These are phyloP conservation scores for Cyprinodon brontotheroides DNA, from an alignment of 2,113 vertebrate species.

Conservation along the genomic window DNA sequence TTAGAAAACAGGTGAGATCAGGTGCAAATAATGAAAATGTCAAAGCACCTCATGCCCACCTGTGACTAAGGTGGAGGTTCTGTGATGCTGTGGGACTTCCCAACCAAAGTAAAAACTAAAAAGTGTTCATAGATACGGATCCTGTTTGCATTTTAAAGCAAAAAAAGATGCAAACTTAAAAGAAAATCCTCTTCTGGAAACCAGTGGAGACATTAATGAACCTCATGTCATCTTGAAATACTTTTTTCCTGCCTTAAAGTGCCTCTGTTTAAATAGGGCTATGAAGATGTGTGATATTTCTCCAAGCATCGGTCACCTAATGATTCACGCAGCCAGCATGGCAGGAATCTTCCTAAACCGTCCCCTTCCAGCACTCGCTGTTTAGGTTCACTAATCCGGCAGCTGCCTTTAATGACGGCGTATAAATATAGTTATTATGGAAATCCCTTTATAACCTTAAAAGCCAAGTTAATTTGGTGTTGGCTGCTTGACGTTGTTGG, in stretches of 20 bases:
- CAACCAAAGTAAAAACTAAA: too few relatives aligned
- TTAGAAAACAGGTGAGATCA: too few relatives aligned
- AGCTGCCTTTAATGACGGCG: constrained; percentile 5
- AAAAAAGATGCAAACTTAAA: too few relatives aligned
- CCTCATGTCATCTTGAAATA: background rate
- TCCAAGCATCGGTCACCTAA: background rate
- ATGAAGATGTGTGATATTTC: background rate
- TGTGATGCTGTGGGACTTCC: too few relatives aligned
- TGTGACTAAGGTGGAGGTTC: too few relatives aligned
- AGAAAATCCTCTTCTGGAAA: background rate
- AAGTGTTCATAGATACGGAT: too few relatives aligned
- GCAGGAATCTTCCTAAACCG: constrained; percentile 5
- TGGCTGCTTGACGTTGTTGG: constrained; percentile 4
- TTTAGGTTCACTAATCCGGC: constrained; percentile 7
- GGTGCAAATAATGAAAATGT: too few relatives aligned
- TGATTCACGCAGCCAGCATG: background rate
- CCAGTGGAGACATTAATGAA: too few relatives aligned
- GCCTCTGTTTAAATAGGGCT: background rate
- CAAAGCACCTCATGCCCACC: too few relatives aligned
- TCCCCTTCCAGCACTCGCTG: background rate
- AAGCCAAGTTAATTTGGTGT: background rate
- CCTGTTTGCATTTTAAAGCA: too few relatives aligned
- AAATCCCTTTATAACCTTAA: constrained; percentile 8
- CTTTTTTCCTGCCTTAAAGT: background rate
- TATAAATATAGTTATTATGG: constrained; percentile 8